Base-by-base conservation (phyloP, 1,140 invertebrate species). In the Psix sp. region DNA sequence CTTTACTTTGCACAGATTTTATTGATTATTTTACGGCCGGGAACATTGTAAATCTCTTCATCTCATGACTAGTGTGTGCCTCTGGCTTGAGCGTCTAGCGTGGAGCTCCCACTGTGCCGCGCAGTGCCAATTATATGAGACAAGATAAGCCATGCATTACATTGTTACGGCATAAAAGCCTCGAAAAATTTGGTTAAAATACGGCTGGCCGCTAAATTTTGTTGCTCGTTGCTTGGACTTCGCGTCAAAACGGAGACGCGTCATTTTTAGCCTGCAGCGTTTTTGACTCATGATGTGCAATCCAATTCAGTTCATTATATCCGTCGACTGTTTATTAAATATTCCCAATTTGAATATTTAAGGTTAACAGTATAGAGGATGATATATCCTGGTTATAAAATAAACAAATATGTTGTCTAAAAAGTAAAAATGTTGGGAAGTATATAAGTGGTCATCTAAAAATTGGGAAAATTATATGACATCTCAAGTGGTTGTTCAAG, bases 11-110 rank as follows among this genome's bases (percentile, higher is more conserved):
- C 74, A 54, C 77, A 76, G 79, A 86, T 86, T 86, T 86, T 86
- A 86, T 86, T 86, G 84, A 86, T 86, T 86, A 85, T 86, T 86
- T 86, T 86, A 86, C 79, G 80, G 77, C 79, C 82, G 74, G 70
- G 81, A 85, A 84, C 84, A 86, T 82, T 86, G 83, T 86, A 86
- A 86, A 86, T 86, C 84, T 86, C 83, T 85, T 83, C 80, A 86
- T 85, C 73, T 80, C 66, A 71, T 72, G 72, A 77, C 76, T 75
- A 75, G 77, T 67, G 73, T 71, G 73, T 76, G 74, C 75, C 73
- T 76, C 62, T 76, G 75, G 71, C 74, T 63, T 67, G 49, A 60
- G 67, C 68, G 54, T 63, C 62, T 63, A 67, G 26, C 6, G 45
- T 33, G 57, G 78, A 63, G 76, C 68, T 75, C 74, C 74, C 68